Conservation (phyloP, 2,888 invertebrate species). For the Drosophila rellima region DNA sequence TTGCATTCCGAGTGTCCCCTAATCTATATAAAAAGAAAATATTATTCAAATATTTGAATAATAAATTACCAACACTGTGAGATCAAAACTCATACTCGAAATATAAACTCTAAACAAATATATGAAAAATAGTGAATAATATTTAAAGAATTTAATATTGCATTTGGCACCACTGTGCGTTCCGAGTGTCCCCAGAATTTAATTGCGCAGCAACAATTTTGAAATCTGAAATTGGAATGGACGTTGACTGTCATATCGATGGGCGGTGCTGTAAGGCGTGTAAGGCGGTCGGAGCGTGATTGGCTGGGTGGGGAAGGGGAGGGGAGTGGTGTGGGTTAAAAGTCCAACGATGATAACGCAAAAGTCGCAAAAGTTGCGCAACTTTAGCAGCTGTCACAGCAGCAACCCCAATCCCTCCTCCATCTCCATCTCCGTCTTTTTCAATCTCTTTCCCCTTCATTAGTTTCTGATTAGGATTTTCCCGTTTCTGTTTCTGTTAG, state of each 20-base stretch:
- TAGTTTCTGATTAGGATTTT: slow-evolving; percentile 65
- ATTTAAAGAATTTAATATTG: neutral
- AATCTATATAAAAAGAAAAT: too few relatives aligned
- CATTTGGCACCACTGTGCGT: slow-evolving; percentile 40
- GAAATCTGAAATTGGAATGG: slow-evolving; percentile 51
- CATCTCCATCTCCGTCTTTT: neutral
- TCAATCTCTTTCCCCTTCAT: slow-evolving; percentile 18
- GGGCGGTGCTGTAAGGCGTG: neutral
- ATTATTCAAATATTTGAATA: too few relatives aligned
- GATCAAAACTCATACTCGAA: too few relatives aligned
- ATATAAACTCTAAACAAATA: neutral
- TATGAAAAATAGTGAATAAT: neutral
- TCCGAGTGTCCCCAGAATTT: slow-evolving; percentile 28
- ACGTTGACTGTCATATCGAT: slow-evolving; percentile 31
- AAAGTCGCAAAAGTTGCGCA: slow-evolving; percentile 51
- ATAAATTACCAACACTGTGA: too few relatives aligned
- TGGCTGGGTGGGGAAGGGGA: neutral
- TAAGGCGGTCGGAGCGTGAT: too few relatives aligned
- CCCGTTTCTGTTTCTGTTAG: slow-evolving; percentile 5
- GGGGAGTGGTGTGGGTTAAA: neutral
- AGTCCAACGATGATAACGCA: slow-evolving; percentile 46
- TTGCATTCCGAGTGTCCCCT: too few relatives aligned
- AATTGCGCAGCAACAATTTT: slow-evolving; percentile 51
- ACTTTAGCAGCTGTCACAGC: slow-evolving; percentile 52
- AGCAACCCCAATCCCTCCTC: neutral